Conservation (phyloP, 1,140 invertebrate genomes). For the Drosophila bipectinata region DNA sequence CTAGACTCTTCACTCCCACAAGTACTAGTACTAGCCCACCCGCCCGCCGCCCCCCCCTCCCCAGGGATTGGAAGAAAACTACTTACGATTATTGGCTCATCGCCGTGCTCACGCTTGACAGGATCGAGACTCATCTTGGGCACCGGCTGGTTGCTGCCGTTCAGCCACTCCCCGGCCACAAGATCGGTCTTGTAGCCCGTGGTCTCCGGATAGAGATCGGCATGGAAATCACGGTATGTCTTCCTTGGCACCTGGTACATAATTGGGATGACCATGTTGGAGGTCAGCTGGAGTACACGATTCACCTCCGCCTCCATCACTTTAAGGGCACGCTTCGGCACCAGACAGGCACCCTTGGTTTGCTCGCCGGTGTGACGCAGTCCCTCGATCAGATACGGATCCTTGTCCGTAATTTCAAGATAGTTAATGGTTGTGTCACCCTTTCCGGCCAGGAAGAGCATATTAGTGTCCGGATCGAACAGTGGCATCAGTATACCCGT, state of each 20-base stretch:
- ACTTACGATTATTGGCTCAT: slow-evolving; percentile 87
- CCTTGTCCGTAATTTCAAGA: slow-evolving; percentile 93
- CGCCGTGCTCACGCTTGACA: slow-evolving; percentile 86
- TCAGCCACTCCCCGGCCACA: slow-evolving; percentile 91
- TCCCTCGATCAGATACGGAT: slow-evolving; percentile 93
- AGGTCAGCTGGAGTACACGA: slow-evolving; percentile 92
- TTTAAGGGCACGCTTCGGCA: slow-evolving; percentile 95
- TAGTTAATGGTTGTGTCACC: slow-evolving; percentile 94
- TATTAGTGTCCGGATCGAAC: slow-evolving; percentile 95
- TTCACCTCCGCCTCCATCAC: slow-evolving; percentile 98
- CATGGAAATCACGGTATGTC: slow-evolving; percentile 97
- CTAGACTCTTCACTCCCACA: neutral
- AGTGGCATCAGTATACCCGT: slow-evolving; percentile 95
- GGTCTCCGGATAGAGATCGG: slow-evolving; percentile 96
- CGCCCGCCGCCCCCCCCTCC: too few relatives aligned
- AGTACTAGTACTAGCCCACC: neutral
- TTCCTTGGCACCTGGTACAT: slow-evolving; percentile 97
- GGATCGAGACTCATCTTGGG: slow-evolving; percentile 93
- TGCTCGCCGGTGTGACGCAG: slow-evolving; percentile 88
- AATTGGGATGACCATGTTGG: slow-evolving; percentile 93
- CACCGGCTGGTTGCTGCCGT: slow-evolving; percentile 88
- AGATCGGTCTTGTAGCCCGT: slow-evolving; percentile 90
- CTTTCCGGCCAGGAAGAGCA: slow-evolving; percentile 97
- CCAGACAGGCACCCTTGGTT: slow-evolving; percentile 95
- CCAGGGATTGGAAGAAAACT: neutral